Evolutionary conservation across 2,888 invertebrate species (phyloP).

Genomic region (Coecobrya sp.): DNA sequence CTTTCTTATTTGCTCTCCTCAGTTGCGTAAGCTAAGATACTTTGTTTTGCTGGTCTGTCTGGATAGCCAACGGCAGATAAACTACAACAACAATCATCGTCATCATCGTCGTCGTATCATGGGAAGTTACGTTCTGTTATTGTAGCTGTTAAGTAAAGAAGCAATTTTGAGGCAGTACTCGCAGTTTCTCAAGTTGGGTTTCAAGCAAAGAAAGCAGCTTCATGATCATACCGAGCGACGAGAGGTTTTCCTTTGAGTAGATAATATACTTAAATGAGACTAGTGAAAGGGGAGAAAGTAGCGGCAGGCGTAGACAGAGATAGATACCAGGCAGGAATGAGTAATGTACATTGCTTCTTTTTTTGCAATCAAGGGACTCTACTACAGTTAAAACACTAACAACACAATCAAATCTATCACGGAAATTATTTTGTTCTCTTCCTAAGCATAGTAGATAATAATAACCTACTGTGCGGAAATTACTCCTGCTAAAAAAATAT

Average conservation of each 20-base stretch:
- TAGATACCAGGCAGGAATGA: too few relatives aligned
- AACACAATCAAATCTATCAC: conserved; percentile 28
- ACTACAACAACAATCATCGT: not conserved
- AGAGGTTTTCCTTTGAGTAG: not conserved
- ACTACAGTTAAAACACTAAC: conserved; percentile 20
- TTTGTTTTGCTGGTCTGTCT: conserved; percentile 10
- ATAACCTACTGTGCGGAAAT: not conserved
- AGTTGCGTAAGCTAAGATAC: conserved; percentile 21
- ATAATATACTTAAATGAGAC: not conserved
- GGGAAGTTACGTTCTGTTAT: not conserved
- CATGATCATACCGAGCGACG: not conserved
- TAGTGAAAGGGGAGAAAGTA: not conserved
- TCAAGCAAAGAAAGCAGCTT: not conserved
- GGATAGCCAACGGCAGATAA: conserved; percentile 1
- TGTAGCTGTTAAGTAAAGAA: not conserved
- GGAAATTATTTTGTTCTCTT: not conserved
- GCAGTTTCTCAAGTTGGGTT: not conserved
- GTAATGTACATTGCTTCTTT: not conserved
- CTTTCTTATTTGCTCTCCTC: conserved; percentile 62
- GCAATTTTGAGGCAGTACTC: not conserved
- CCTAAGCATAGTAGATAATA: not conserved
- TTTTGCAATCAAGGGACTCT: conserved; percentile 2
- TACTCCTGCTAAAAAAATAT: not conserved
- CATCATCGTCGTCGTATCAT: not conserved
- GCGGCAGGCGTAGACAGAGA: not conserved